Evolutionary conservation across 2,888 invertebrate genomes (phyloP).

Genomic region (Graphium colonna): DNA sequence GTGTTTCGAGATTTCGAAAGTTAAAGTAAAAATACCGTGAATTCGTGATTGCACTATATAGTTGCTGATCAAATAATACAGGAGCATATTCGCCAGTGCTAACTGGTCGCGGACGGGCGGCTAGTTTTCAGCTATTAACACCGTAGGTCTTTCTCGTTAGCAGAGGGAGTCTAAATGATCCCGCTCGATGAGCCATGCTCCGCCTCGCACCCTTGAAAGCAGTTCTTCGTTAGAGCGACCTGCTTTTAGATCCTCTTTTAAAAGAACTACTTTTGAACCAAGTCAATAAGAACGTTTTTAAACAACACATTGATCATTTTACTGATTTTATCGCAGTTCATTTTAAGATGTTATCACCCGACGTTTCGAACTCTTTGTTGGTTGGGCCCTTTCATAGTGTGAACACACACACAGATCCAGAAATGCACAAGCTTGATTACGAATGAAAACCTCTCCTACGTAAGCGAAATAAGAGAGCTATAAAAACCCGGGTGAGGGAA

Average conservation of each 20-base stretch:
- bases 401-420: no score
- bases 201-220: conserved; percentile 33
- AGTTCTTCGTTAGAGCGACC: conserved; percentile 8
- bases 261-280: background rate
- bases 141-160: conserved; percentile 73
- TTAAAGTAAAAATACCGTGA: background rate
- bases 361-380: no score
- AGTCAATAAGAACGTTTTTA: background rate
- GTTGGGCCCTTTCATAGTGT: no score
- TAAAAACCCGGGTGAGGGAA: no score
- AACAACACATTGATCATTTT: no score
- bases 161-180: conserved; percentile 63
- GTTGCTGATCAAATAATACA: conserved; percentile 1
- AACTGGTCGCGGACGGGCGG: conserved; percentile 53
- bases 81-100: conserved; percentile 33
- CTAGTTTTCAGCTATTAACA: conserved; percentile 75
- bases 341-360: no score
- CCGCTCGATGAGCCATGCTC: conserved; percentile 44
- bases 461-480: no score
- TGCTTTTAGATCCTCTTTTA: conserved; percentile 5
- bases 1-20: background rate
- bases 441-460: no score
- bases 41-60: background rate
- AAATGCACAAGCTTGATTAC: no score
- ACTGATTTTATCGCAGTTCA: no score